A percentile compares a stretch with the other conserved stretches of the same genome.
phyloP scores from a whole-genome alignment of 1,140 invertebrate genomes.

The Zophobas morio region DNA sequence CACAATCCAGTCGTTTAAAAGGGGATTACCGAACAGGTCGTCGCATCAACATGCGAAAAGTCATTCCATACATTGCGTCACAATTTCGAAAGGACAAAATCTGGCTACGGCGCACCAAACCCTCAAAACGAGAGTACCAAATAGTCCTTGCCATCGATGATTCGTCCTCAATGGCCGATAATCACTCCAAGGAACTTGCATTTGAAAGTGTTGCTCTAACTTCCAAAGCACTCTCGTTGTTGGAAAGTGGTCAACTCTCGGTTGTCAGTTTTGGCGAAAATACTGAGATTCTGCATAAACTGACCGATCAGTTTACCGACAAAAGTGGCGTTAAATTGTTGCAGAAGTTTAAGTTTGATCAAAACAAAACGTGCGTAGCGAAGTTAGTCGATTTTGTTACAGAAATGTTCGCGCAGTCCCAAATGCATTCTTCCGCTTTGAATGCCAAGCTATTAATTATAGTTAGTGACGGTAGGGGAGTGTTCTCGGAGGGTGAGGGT shows the following conservation, averaged over 20 bases:
- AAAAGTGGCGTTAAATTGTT: slow-evolving; percentile 84
- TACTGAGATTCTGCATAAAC: slow-evolving; percentile 86
- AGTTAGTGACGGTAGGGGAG: slow-evolving; percentile 94
- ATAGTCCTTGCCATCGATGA: slow-evolving; percentile 98
- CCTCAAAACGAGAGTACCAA: slow-evolving; percentile 96
- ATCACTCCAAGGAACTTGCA: slow-evolving; percentile 91
- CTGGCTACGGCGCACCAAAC: slow-evolving; percentile 96
- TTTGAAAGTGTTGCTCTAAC: slow-evolving; percentile 96
- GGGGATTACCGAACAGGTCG: slow-evolving; percentile 96
- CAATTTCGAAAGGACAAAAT: slow-evolving; percentile 99
- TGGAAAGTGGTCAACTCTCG: slow-evolving; percentile 94
- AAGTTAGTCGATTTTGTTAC: slow-evolving; percentile 86
- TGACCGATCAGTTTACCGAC: slow-evolving; percentile 89
- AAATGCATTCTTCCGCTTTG: slow-evolving; percentile 52
- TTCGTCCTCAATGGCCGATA: slow-evolving; percentile 93
- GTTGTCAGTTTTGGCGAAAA: slow-evolving; percentile 95
- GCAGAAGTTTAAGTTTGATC: slow-evolving; percentile 84
- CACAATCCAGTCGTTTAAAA: slow-evolving; percentile 90
- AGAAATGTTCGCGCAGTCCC: slow-evolving; percentile 74
- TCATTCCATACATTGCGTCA: slow-evolving; percentile 98
- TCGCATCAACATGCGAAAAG: slow-evolving; percentile 97
- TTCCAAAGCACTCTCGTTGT: slow-evolving; percentile 88
- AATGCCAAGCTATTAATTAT: slow-evolving; percentile 92
- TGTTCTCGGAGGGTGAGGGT: slow-evolving; percentile 91
- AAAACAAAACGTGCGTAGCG: slow-evolving; percentile 85